These are phyloP conservation scores for Dermatemys mawii DNA, from an alignment of 2,113 vertebrate genomes.

Conservation along the genomic window DNA sequence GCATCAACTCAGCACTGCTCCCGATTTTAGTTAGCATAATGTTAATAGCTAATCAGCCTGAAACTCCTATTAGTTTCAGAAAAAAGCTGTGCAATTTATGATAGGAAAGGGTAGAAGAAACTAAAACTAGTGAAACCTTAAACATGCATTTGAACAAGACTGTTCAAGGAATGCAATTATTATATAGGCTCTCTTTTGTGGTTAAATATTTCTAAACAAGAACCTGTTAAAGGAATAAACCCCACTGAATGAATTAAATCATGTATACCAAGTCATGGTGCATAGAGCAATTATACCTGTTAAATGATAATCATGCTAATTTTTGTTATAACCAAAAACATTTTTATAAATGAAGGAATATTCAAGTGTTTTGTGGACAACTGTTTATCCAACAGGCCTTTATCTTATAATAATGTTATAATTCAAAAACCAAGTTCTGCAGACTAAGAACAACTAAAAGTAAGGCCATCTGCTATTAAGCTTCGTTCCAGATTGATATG, in stretches of 20 bases:
- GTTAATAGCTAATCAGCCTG: not conserved
- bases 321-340: not conserved
- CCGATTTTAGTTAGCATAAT: not conserved
- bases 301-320: not conserved
- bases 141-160: not conserved
- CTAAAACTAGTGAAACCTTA: not conserved
- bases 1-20: not conserved
- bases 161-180: not conserved
- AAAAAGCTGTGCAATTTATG: not conserved
- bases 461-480: not conserved
- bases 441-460: not conserved
- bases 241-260: not conserved
- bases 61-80: not conserved
- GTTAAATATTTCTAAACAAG: not conserved
- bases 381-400: not conserved
- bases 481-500: not conserved
- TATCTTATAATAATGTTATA: not conserved
- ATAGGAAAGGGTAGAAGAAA: not conserved
- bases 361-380: conserved; percentile 1
- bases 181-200: not conserved
- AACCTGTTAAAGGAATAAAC: not conserved
- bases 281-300: not conserved
- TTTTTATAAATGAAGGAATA: not conserved
- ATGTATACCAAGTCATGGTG: not conserved
- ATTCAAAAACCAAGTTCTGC: not conserved